Evolutionary conservation across 2,113 vertebrate species (phyloP).

Genomic region (Spea bombifrons): DNA sequence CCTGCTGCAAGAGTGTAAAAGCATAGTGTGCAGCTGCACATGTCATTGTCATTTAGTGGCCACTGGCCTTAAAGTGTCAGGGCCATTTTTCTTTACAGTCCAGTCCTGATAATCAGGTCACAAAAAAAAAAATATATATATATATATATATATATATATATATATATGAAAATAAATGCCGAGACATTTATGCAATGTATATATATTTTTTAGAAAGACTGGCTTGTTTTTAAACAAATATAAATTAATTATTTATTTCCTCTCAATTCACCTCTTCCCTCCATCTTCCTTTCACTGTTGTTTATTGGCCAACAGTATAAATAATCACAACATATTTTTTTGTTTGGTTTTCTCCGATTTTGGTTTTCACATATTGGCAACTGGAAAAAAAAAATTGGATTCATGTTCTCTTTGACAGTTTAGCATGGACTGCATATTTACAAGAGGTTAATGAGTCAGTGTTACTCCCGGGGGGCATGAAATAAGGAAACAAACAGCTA

Average conservation of each 20-base stretch:
- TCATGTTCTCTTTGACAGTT: conserved; percentile 21
- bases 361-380: conserved; percentile 20
- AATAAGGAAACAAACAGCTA: conserved; percentile 30
- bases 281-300: background rate
- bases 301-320: background rate
- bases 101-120: too few relatives aligned
- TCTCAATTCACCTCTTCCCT: background rate
- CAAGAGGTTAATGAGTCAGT: conserved; percentile 21
- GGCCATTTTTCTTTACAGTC: too few relatives aligned
- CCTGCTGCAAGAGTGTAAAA: too few relatives aligned
- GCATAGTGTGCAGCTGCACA: too few relatives aligned
- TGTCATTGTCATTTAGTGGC: too few relatives aligned
- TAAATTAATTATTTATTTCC: too few relatives aligned
- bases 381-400: conserved; percentile 34
- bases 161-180: too few relatives aligned
- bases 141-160: too few relatives aligned
- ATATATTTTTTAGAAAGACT: too few relatives aligned
- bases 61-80: too few relatives aligned
- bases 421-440: conserved; percentile 36
- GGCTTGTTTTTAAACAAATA: too few relatives aligned
- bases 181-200: background rate
- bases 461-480: conserved; percentile 22
- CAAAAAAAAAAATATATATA: too few relatives aligned
- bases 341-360: conserved; percentile 9
- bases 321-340: conserved; percentile 5